A percentile compares a stretch with the other conserved stretches of the same genome.
phyloP scores from a whole-genome alignment of 2,888 invertebrate species.

The Ornithoptera priamus region DNA sequence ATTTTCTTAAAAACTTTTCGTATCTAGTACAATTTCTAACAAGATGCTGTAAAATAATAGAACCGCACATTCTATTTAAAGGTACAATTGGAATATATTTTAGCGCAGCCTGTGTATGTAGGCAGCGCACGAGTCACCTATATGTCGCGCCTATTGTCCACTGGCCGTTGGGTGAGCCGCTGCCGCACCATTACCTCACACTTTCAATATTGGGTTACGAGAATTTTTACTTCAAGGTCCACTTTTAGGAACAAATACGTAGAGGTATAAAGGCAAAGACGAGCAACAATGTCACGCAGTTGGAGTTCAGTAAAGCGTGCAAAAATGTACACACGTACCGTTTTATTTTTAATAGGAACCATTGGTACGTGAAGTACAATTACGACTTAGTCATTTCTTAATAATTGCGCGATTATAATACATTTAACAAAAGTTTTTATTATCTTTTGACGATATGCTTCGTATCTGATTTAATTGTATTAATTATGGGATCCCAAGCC shows the following conservation, averaged over 20 bases:
- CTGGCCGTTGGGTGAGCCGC: constrained; percentile 72
- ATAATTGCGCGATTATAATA: neutral
- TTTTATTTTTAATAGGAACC: constrained; percentile 61
- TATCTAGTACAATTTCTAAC: neutral
- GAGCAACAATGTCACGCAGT: constrained; percentile 69
- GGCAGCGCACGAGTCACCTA: constrained; percentile 71
- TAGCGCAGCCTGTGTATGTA: constrained; percentile 66
- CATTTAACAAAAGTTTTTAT: no score
- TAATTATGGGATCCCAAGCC: no score
- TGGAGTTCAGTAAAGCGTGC: constrained; percentile 59
- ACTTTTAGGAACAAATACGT: constrained; percentile 74
- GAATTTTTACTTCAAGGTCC: constrained; percentile 77
- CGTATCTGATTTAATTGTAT: no score
- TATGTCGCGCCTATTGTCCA: constrained; percentile 78
- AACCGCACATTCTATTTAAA: neutral
- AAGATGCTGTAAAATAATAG: neutral
- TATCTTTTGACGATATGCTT: no score
- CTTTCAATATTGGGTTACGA: constrained; percentile 79
- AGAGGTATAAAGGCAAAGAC: constrained; percentile 76
- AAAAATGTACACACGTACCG: constrained; percentile 68
- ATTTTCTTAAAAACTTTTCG: neutral
- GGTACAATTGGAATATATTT: constrained; percentile 38
- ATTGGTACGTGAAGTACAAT: constrained; percentile 60
- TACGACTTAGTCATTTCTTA: neutral
- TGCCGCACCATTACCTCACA: constrained; percentile 72